Conservation (phyloP, 2,797 vertebrate species). For the Peromyscus attwateri region DNA sequence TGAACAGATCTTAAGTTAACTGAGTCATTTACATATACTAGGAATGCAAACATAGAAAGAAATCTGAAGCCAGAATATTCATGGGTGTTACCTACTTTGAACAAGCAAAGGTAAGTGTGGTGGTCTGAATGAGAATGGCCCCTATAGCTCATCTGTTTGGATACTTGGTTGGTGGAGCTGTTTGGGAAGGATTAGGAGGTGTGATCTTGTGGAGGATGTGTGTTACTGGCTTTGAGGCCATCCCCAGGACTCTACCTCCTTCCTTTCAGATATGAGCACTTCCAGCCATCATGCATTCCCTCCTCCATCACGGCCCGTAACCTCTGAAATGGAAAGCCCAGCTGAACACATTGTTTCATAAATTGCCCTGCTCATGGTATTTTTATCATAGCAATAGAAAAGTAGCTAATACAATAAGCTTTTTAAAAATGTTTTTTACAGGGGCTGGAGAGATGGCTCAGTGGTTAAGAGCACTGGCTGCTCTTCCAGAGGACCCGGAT, state of each 20-base stretch:
- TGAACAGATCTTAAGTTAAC: not conserved
- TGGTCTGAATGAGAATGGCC: not conserved
- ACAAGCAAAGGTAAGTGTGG: not conserved
- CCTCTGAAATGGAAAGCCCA: not conserved
- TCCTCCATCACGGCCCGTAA: not conserved
- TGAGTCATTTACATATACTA: conserved; percentile 9
- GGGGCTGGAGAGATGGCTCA: too few species aligned
- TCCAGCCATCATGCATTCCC: not conserved
- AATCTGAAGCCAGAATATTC: conserved; percentile 39
- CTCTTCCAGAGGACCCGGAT: too few species aligned
- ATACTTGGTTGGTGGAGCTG: not conserved
- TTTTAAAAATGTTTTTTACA: not conserved
- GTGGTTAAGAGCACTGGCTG: too few species aligned
- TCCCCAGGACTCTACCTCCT: not conserved
- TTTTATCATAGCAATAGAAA: not conserved
- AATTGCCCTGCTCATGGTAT: not conserved
- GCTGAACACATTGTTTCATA: not conserved
- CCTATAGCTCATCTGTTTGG: too few species aligned
- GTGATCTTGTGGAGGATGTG: not conserved
- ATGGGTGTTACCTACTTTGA: conserved; percentile 24
- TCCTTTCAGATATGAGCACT: not conserved
- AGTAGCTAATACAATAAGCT: not conserved
- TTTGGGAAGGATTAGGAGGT: not conserved
- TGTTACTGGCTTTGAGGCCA: not conserved
- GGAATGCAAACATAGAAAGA: conserved; percentile 12